Conservation (phyloP, 2,113 vertebrate genomes). For the Apeltes quadracus region DNA sequence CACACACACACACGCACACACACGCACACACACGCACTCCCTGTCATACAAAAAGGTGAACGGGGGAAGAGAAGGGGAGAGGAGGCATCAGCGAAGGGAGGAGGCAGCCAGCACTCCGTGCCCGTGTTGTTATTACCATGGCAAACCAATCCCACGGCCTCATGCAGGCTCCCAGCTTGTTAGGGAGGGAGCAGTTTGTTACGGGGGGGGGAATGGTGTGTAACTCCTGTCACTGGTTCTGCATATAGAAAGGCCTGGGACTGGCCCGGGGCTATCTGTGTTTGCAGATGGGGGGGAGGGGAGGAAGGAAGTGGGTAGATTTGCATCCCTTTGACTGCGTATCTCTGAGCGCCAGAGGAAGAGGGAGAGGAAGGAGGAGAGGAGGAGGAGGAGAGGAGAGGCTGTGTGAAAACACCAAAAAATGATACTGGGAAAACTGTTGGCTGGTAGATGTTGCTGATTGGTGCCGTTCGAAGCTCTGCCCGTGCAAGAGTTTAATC, state of each 20-base stretch:
- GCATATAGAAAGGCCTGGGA: conserved; percentile 78
- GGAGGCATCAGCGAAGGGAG: conserved; percentile 35
- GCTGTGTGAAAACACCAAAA: conserved; percentile 49
- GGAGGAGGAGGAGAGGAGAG: conserved; percentile 9
- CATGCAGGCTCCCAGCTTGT: conserved; percentile 67
- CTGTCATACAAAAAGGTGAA: conserved; percentile 51
- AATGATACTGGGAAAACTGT: conserved; percentile 40
- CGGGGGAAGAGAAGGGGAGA: conserved; percentile 14
- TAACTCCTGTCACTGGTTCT: conserved; percentile 79
- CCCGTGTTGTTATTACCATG: conserved; percentile 65
- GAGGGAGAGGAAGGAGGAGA: conserved; percentile 34
- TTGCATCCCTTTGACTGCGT: conserved; percentile 79
- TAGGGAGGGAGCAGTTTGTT: conserved; percentile 70
- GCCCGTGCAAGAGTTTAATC: conserved; percentile 63
- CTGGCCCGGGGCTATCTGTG: conserved; percentile 74
- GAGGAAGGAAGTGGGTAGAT: conserved; percentile 71
- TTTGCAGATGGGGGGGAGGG: conserved; percentile 70
- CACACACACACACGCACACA: conserved; percentile 19
- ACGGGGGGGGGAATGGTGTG: conserved; percentile 63
- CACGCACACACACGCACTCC: conserved; percentile 24
- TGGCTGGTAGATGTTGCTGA: conserved; percentile 49
- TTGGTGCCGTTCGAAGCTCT: conserved; percentile 37
- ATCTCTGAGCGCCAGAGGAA: conserved; percentile 70
- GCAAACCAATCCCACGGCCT: conserved; percentile 69
- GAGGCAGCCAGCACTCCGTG: conserved; percentile 45